Evolutionary conservation across 2,113 vertebrate genomes (phyloP), one percentile per base, ranked within the genome.

Genomic region (sheep (Ovis aries)): DNA sequence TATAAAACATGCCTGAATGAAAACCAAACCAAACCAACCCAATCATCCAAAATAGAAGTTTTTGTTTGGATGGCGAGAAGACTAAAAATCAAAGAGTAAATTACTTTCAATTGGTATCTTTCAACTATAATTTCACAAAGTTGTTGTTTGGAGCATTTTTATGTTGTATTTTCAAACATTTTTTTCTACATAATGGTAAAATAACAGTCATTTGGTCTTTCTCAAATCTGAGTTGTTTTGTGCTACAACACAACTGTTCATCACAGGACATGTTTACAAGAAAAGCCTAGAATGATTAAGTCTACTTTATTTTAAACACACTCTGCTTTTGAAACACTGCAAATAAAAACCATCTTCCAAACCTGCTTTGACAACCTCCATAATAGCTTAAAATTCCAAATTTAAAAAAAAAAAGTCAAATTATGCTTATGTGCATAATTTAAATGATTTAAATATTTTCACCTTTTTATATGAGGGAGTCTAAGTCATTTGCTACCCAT

Each of bases 91-190:
- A 96, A 96, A 96, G 94, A 96, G 96, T 74, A 92, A 97, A 98
- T 96, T 95, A 96, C 85, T 96, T 95, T 27, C 96, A 98, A 96
- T 98, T 97, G 97, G 43, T 94, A 78, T 97, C 98, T 97, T 96
- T 97, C 96, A 97, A 86, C 77, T 88, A 87, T 62, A 98, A 95
- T 97, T 97, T 90, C 45, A 91, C 90, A 87, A 83, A 89, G 40
- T 86, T 98, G 95, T 78, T 93, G 74, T 94, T 96, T 74, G 45
- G 88, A 90, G 11, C 50, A 83, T 95, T 97, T 98, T 97, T 84
- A 96, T 96, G 95, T 80, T 71, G 27, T 93, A 84, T 94, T 95
- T 96, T 95, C 71, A 89, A 90, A 95, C 50, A 71, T 77, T 95
- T 78, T 96, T 93, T 95, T 74, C 67, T 91, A 89, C 88, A 57